phyloP scores from a whole-genome alignment of 2,888 invertebrate species.

The Nephrotoma appendiculata region DNA sequence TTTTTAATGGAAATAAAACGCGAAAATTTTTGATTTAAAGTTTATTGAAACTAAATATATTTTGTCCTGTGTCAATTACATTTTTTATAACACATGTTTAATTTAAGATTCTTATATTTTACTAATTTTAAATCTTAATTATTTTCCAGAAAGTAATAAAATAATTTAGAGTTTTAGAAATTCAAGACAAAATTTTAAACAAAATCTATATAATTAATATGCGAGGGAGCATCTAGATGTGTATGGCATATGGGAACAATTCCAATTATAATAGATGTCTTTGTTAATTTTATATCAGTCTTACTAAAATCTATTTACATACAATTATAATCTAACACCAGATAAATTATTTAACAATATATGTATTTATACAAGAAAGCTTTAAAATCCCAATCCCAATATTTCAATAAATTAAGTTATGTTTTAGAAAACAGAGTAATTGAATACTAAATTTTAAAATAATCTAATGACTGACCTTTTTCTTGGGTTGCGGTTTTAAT shows the following conservation, averaged over 20 bases:
- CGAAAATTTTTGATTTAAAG: neutral
- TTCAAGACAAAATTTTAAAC: neutral
- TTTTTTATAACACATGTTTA: neutral
- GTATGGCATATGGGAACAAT: neutral
- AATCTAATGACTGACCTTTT: conserved; percentile 7
- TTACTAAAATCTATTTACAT: neutral
- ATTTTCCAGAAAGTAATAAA: neutral
- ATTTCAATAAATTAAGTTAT: neutral
- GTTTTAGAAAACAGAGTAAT: neutral
- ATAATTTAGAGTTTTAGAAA: neutral
- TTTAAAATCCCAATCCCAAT: neutral
- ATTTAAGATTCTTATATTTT: neutral
- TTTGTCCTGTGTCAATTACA: neutral
- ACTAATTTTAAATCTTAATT: neutral
- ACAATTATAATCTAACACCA: neutral
- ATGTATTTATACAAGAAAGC: neutral
- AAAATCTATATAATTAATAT: neutral
- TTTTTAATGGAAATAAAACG: neutral
- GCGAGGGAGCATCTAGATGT: neutral
- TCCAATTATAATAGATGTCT: neutral
- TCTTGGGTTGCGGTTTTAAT: conserved; percentile 35
- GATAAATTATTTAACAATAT: neutral
- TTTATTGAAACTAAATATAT: neutral
- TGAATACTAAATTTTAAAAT: neutral
- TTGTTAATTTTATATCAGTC: neutral